Evolutionary conservation across 2,888 invertebrate genomes (phyloP).

Genomic region (Nematopogon swammerdamellus): DNA sequence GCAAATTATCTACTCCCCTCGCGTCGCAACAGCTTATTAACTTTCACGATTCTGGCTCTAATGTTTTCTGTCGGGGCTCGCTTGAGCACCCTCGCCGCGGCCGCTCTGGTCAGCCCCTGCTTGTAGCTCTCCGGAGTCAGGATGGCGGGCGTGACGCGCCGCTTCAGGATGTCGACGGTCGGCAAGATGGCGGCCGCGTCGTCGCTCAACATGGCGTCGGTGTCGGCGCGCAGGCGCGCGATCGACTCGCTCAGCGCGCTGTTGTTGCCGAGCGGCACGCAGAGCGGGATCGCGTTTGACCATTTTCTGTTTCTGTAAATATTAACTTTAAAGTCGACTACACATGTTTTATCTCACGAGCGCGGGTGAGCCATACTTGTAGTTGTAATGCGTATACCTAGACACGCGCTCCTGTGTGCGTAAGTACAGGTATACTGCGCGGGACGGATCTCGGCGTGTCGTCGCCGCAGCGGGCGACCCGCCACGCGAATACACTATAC

Average conservation of each 20-base stretch:
- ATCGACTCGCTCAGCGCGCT: conserved; percentile 22
- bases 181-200: conserved; percentile 49
- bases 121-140: conserved; percentile 42
- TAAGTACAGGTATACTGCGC: too few species aligned
- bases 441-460: too few species aligned
- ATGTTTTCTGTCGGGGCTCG: conserved; percentile 37
- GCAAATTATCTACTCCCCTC: conserved; percentile 42
- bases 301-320: conserved; percentile 73
- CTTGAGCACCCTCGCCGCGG: conserved; percentile 29
- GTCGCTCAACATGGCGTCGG: conserved; percentile 36
- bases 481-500: too few species aligned
- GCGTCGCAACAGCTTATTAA: conserved; percentile 36
- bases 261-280: conserved; percentile 47
- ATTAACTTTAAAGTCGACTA: neutral
- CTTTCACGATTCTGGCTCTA: conserved; percentile 38
- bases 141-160: conserved; percentile 42
- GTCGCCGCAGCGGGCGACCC: too few species aligned
- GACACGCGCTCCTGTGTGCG: too few species aligned
- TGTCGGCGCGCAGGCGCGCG: conserved; percentile 18
- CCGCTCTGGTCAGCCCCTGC: conserved; percentile 38
- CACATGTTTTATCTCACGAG: too few species aligned
- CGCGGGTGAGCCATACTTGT: too few species aligned
- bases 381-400: too few species aligned
- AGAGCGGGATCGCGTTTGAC: conserved; percentile 82
- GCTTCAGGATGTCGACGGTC: conserved; percentile 26